A percentile compares a stretch with the other conserved stretches of the same genome.
Evolutionary conservation across 2,797 vertebrate genomes (phyloP).

Genomic region (Hemitrygon akajei): DNA sequence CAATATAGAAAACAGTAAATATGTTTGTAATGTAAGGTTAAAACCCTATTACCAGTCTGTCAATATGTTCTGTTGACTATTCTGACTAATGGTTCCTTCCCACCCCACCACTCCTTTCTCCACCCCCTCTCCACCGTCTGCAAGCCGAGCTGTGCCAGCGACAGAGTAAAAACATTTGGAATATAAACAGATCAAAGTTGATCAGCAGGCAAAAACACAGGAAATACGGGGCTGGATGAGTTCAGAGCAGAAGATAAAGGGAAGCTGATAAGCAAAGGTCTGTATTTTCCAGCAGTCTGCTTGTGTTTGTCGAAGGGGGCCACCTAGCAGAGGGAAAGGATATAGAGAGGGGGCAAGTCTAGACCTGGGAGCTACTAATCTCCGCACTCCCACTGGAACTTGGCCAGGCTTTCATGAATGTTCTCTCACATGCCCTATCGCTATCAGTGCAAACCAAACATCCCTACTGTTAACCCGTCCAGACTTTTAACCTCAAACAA

Average conservation of each 20-base stretch:
- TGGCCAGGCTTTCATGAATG: not conserved
- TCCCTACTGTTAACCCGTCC: not conserved
- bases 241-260: constrained; percentile 36
- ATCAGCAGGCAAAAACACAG: constrained; percentile 23
- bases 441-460: constrained; percentile 22
- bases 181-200: constrained; percentile 36
- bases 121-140: no score
- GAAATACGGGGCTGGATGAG: constrained; percentile 27
- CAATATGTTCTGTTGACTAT: not conserved
- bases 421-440: not conserved
- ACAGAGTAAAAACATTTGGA: constrained; percentile 22
- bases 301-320: not conserved
- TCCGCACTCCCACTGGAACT: not conserved
- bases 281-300: constrained; percentile 5
- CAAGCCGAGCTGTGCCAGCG: not conserved
- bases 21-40: not conserved
- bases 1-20: not conserved
- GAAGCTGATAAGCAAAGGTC: constrained; percentile 27
- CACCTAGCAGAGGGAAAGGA: not conserved
- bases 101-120: not conserved
- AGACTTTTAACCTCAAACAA: not conserved
- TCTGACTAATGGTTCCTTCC: not conserved
- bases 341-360: not conserved
- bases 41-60: not conserved
- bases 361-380: not conserved